Conservation (phyloP, 1,140 invertebrate species). For the Diprion similis region DNA sequence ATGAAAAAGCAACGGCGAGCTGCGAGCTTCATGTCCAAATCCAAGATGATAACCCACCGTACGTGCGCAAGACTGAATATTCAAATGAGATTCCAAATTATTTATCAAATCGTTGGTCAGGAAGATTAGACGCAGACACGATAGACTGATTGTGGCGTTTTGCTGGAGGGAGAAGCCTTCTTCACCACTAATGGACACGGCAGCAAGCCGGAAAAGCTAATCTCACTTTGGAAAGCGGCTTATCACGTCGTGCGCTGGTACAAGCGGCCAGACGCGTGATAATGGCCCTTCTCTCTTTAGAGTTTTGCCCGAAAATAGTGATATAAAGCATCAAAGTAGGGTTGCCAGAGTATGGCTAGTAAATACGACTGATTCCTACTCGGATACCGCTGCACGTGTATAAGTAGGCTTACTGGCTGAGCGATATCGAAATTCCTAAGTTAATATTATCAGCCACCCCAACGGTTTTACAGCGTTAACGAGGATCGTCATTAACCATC, state of each 20-base stretch:
- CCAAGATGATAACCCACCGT: too few species aligned
- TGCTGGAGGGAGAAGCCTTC: background rate
- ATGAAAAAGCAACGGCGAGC: too few species aligned
- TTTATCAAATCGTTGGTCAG: background rate
- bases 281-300: background rate
- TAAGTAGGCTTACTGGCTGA: background rate
- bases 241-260: background rate
- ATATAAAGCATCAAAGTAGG: background rate
- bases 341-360: background rate
- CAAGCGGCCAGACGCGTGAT: background rate
- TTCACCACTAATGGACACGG: background rate
- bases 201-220: slow-evolving; percentile 3
- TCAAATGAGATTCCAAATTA: too few species aligned
- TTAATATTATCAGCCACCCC: background rate
- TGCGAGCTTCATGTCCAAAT: too few species aligned
- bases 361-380: background rate
- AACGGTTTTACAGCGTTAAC: background rate
- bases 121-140: background rate
- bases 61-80: too few species aligned
- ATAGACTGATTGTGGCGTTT: background rate
- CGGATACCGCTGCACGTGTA: background rate
- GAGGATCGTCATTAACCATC: background rate
- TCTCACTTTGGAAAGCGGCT: background rate
- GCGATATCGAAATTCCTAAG: slow-evolving; percentile 22
- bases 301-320: background rate